phyloP scores from a whole-genome alignment of 2,888 invertebrate genomes.

The Magallana nippona region DNA sequence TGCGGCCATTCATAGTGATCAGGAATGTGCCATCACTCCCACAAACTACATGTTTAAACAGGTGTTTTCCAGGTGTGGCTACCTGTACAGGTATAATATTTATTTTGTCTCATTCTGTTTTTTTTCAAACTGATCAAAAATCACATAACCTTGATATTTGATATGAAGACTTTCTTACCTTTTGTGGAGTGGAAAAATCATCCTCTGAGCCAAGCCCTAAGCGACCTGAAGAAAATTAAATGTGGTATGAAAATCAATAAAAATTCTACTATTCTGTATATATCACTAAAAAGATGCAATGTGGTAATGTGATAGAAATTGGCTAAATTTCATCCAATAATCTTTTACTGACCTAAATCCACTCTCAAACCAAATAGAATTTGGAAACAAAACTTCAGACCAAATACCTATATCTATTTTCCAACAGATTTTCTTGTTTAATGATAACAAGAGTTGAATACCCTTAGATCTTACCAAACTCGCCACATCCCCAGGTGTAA shows the following conservation, averaged over 20 bases:
- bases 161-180: conserved; percentile 58
- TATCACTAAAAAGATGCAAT: no score
- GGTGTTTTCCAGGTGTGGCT: conserved; percentile 70
- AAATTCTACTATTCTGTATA: no score
- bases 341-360: no score
- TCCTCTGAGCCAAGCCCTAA: conserved; percentile 78
- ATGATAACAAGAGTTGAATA: no score
- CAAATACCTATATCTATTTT: no score
- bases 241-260: no score
- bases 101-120: background rate
- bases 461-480: conserved; percentile 73
- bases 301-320: no score
- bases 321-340: no score
- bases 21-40: conserved; percentile 77
- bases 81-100: conserved; percentile 59
- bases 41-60: conserved; percentile 73
- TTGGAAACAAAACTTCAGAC: no score
- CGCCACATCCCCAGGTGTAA: conserved; percentile 79
- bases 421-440: no score
- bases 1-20: conserved; percentile 74
- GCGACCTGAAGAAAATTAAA: conserved; percentile 60
- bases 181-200: conserved; percentile 73
- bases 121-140: background rate
- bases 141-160: background rate
- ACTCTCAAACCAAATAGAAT: no score